These are phyloP conservation scores for zebrafish (Danio rerio) DNA, from an alignment of 2,113 vertebrate genomes.

Conservation along the genomic window DNA sequence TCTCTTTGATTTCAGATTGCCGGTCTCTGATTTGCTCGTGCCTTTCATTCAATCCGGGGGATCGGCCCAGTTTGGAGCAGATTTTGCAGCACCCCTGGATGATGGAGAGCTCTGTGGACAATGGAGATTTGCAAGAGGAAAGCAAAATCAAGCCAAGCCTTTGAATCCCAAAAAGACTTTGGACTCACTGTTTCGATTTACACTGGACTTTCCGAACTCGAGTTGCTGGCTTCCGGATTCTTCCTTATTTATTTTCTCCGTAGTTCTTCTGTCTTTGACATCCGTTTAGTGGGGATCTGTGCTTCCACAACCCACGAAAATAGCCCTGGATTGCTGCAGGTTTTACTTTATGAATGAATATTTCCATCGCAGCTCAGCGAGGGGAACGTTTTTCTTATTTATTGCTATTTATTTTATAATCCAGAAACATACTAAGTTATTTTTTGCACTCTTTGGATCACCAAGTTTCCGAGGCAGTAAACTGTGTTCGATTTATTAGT, in stretches of 20 bases:
- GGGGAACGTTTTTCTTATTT: conserved; percentile 48
- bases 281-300: not conserved
- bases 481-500: conserved; percentile 14
- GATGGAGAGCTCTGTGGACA: conserved; percentile 67
- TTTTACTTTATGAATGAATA: not conserved
- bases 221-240: conserved; percentile 39
- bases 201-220: conserved; percentile 46
- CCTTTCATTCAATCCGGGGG: conserved; percentile 76
- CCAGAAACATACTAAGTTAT: conserved; percentile 31
- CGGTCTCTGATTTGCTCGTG: conserved; percentile 83
- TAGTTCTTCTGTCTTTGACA: conserved; percentile 9
- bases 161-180: conserved; percentile 35
- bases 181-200: conserved; percentile 30
- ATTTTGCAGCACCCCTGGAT: conserved; percentile 85
- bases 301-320: not conserved
- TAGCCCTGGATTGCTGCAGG: conserved; percentile 33
- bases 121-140: conserved; percentile 59
- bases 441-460: conserved; percentile 31
- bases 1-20: conserved; percentile 72
- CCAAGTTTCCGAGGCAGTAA: conserved; percentile 42
- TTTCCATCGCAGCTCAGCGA: not conserved
- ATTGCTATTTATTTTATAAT: conserved; percentile 58
- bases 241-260: conserved; percentile 36
- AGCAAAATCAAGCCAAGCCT: conserved; percentile 59
- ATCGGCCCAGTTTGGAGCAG: conserved; percentile 81